Evolutionary conservation across 2,797 vertebrate genomes (phyloP), one percentile per base, ranked within the genome.

Genomic region (Pseudomugil tenellus): DNA sequence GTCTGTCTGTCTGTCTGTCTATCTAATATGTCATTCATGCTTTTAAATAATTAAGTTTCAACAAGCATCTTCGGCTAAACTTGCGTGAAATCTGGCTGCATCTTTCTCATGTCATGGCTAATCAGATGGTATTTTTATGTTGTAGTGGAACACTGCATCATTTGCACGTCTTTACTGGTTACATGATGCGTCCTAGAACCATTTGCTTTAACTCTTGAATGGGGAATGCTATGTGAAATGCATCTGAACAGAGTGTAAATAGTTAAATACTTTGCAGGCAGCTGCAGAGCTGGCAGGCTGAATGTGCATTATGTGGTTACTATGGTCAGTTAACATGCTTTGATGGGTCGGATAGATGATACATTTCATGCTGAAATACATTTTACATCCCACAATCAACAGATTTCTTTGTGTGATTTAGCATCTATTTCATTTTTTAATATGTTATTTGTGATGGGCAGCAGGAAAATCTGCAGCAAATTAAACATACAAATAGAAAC

Each of bases 11-110:
- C n/a, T 26, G 28, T 48, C 41, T 1, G 13, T 34, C 59, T 34
- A 31, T 17, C 10, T 34, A 2, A 41, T 10, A 23, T 51, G 77
- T 32, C 37, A 60, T 63, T 46, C 35, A 52, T 56, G 74, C 53
- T 52, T 51, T 32, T 6, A 32, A 56, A 66, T 32, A 13, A 21
- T 14, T 8, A 51, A 14, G 23, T 21, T 25, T 25, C 48, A 12
- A 6, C 12, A 25, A 51, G 21, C 23, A 26, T 21, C 11, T 25
- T 12, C 26, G 11, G 23, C 13, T 5, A 26, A 17, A 13, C 37
- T 13, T 26, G 23, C 9, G 13, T 51, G n/a, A 51, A 51, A 51
- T 25, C 48, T 13, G 43, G 7, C 43, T 46, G 43, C 43, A 46
- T 46, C n/a, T 10, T 21, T 46, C 43, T 17, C 19, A 46, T 13